Base-by-base conservation (phyloP, 2,888 invertebrate species). In the Falcaria lacertinaria region DNA sequence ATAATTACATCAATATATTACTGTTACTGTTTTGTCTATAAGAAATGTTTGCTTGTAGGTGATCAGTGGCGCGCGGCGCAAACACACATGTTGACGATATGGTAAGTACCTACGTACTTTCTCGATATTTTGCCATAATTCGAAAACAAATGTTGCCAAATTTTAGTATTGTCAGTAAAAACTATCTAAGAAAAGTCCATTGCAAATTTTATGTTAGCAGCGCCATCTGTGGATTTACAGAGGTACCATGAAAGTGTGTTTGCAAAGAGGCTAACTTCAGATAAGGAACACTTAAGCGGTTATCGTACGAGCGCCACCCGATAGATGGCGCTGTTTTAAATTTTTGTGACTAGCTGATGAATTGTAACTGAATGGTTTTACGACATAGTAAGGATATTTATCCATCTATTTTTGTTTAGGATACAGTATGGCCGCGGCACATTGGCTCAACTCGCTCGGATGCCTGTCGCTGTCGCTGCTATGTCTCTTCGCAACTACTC, bases 401-500 rank as follows among this genome's bases (percentile, higher is more conserved):
- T n/a, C n/a, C n/a, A n/a, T n/a, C n/a, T n/a, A n/a, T n/a, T n/a
- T n/a, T n/a, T n/a, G n/a, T n/a, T n/a, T n/a, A 94, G 94, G 94
- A 93, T 92, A 92, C 94, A 94, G 93, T 91, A 94, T 94, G 94
- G 94, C 94, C 92, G 92, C 94, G 92, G 92, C 91, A 94, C 91
- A 93, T 91, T 92, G 94, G 94, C 93, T 93, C 93, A 92, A 92
- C 92, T 93, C 93, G 93, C 93, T 93, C 91, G 93, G 92, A 92
- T 92, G 92, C 91, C 92, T 93, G 91, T 92, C 93, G 89, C 92
- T 93, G 90, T 92, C 92, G 89, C 91, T 93, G 84, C 90, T 94
- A 89, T 93, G 92, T 88, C 91, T 94, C 83, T 91, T 94, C 89
- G 91, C 92, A 74, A 91, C 93, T 85, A 93, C 92, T 90, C 92